Base-by-base conservation (phyloP, 2,888 invertebrate genomes). In the Cephus pygmeus region DNA sequence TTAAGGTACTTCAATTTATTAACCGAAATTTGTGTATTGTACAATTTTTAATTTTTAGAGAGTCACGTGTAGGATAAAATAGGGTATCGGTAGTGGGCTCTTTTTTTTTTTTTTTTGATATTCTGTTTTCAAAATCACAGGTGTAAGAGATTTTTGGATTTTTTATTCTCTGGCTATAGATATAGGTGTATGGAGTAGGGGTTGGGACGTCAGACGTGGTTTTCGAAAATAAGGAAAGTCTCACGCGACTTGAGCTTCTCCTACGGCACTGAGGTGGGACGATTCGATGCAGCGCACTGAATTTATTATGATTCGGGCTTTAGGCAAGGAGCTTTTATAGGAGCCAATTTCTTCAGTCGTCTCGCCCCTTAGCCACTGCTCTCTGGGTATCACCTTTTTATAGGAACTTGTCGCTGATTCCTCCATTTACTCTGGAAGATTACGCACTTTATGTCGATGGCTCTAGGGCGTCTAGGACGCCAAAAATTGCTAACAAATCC, bases 231-330 rank as follows among this genome's bases (percentile, higher is more conserved):
- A 40, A 34, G 69, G 74, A 69, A 34, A 75, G 36, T 74, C 74
- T 74, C 75, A 40, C 12, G 30, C 15, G 40, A 40, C 40, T 40
- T 2, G 69, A 30, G 31, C 69, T 69, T 33, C 30, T 30, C 69
- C 12, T 69, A 30, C 69, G 69, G 31, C 68, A 35, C 77, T 35
- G 15, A 69, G 69, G 69, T 40, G 75, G 69, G 36, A 40, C 36
- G 69, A 75, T 69, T 40, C 75, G 77, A 75, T 77, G 77, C 77
- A 77, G 69, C 75, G 77, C 68, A 74, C 40, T 77, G 77, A 77
- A 77, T 77, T 77, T 77, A 77, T 77, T 75, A 77, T 77, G 77
- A 77, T 77, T 77, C 71, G 77, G 75, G 77, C 77, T 77, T 77
- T 77, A 75, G 77, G 77, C 75, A 77, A 77, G 75, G 71, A 75